phyloP scores from a whole-genome alignment of 2,888 invertebrate genomes.

The Drosophila kanekoi region DNA sequence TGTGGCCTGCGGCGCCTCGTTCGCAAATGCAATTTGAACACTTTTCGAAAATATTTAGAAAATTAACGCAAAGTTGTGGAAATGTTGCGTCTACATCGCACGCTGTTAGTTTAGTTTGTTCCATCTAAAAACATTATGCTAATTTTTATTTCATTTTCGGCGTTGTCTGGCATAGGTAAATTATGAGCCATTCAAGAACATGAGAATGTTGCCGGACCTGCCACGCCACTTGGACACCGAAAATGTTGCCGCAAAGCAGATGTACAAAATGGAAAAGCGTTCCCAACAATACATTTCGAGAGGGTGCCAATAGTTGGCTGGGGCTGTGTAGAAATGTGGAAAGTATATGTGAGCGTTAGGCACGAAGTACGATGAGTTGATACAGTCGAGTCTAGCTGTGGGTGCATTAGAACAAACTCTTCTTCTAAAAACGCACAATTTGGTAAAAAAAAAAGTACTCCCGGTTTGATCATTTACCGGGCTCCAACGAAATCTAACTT shows the following conservation, averaged over 20 bases:
- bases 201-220: not conserved
- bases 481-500: too few species aligned
- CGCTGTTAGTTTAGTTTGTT: slow-evolving; percentile 46
- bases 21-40: slow-evolving; percentile 68
- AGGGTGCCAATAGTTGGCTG: slow-evolving; percentile 1
- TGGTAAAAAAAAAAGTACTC: too few species aligned
- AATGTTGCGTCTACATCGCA: slow-evolving; percentile 61
- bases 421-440: too few species aligned
- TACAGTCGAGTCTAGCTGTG: too few species aligned
- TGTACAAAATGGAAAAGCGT: not conserved
- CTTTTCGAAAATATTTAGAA: slow-evolving; percentile 79
- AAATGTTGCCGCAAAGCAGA: not conserved
- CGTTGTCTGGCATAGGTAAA: slow-evolving; percentile 32
- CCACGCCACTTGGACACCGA: slow-evolving; percentile 14
- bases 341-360: not conserved
- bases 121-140: slow-evolving; percentile 68
- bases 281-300: not conserved
- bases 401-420: too few species aligned
- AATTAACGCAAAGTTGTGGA: slow-evolving; percentile 81
- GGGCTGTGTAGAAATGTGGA: slow-evolving; percentile 1
- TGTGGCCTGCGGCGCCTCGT: slow-evolving; percentile 51
- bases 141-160: slow-evolving; percentile 39
- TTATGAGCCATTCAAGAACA: slow-evolving; percentile 31
- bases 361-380: too few species aligned
- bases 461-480: too few species aligned